These are phyloP conservation scores for Pluvialis apricaria DNA, from an alignment of 2,113 vertebrate species.

Conservation along the genomic window DNA sequence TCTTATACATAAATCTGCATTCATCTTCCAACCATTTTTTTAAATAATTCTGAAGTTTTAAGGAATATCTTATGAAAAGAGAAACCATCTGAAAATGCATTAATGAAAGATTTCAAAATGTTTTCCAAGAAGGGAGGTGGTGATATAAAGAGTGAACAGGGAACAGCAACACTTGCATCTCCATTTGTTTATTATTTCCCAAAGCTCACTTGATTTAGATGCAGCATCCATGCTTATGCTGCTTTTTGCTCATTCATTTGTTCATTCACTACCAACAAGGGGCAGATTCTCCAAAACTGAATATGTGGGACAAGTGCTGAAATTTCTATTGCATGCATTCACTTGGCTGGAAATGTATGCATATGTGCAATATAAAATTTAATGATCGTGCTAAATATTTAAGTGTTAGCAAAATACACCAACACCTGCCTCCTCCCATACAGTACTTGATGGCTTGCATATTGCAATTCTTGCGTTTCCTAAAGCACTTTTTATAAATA, in stretches of 20 bases:
- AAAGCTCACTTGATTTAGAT: constrained; percentile 27
- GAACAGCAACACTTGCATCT: constrained; percentile 1
- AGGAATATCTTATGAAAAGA: background rate
- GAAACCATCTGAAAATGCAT: background rate
- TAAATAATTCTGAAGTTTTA: background rate
- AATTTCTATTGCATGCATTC: constrained; percentile 53
- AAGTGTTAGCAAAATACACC: constrained; percentile 43
- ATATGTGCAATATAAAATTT: constrained; percentile 50
- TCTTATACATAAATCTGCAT: background rate
- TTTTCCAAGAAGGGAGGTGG: background rate
- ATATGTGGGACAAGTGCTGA: constrained; percentile 44
- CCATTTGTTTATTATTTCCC: background rate
- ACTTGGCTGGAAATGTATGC: constrained; percentile 34
- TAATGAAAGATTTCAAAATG: background rate
- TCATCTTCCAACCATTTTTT: background rate
- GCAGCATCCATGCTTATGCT: background rate
- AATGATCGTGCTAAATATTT: constrained; percentile 54
- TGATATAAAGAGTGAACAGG: background rate
- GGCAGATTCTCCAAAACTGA: constrained; percentile 44
- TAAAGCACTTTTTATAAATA: constrained; percentile 1
- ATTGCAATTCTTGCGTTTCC: background rate
- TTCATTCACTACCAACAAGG: constrained; percentile 23
- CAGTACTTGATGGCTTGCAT: background rate
- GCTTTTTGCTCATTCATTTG: constrained; percentile 25
- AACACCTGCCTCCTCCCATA: constrained; percentile 40